Conservation (phyloP, 2,888 invertebrate species). For the Heliconius ismenius region DNA sequence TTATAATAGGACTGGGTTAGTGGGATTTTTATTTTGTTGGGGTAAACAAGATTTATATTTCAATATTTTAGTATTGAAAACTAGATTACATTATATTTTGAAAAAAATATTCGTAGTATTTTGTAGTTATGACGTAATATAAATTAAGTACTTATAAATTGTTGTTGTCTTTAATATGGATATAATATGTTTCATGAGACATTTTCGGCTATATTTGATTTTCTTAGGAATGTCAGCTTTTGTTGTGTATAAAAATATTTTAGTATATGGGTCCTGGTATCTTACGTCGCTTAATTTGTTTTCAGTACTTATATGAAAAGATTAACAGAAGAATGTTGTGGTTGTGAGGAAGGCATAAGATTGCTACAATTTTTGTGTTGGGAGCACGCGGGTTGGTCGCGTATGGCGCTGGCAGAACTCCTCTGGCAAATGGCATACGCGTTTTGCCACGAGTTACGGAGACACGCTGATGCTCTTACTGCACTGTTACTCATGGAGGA, state of each 20-base stretch:
- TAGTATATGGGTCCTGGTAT: neutral
- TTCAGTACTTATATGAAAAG: constrained; percentile 90
- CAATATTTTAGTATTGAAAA: too few species aligned
- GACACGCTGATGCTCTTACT: constrained; percentile 93
- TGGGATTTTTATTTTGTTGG: constrained; percentile 13
- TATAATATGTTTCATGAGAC: too few species aligned
- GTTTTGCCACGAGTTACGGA: constrained; percentile 96
- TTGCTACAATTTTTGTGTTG: constrained; percentile 96
- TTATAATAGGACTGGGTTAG: constrained; percentile 89
- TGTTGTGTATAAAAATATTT: neutral
- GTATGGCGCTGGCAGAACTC: constrained; percentile 92
- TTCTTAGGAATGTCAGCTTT: too few species aligned
- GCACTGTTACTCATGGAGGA: constrained; percentile 95
- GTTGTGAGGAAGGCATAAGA: constrained; percentile 94
- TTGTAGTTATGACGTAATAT: too few species aligned
- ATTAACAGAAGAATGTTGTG: constrained; percentile 95
- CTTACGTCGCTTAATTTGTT: neutral
- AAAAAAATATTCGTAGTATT: too few species aligned
- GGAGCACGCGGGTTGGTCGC: constrained; percentile 97
- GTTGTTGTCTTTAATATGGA: too few species aligned
- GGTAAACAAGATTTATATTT: neutral
- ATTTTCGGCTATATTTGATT: too few species aligned
- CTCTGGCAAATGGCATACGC: constrained; percentile 95
- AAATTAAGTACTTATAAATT: too few species aligned
- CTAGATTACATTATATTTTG: too few species aligned